These are phyloP conservation scores for Trichosurus vulpecula DNA, from an alignment of 2,797 vertebrate species.

Conservation along the genomic window DNA sequence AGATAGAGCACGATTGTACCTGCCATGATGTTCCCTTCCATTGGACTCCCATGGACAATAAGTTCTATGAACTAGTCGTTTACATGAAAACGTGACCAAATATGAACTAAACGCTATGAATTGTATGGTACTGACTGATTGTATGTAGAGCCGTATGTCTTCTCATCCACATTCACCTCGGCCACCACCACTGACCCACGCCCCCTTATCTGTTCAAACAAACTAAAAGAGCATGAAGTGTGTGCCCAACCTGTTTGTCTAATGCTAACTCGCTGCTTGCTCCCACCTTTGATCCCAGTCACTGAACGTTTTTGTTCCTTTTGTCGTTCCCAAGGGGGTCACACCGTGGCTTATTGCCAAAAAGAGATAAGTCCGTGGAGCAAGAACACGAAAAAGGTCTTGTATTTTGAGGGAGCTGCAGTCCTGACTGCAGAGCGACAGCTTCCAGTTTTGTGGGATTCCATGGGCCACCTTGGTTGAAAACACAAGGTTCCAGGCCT, in stretches of 20 bases:
- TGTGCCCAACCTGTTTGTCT: slow-evolving; percentile 87
- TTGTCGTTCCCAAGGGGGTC: slow-evolving; percentile 94
- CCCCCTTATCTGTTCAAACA: slow-evolving; percentile 79
- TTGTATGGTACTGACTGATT: slow-evolving; percentile 84
- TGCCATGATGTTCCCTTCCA: slow-evolving; percentile 82
- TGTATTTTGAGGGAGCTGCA: slow-evolving; percentile 87
- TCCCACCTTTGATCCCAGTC: slow-evolving; percentile 73
- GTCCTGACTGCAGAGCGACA: slow-evolving; percentile 84
- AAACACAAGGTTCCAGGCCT: slow-evolving; percentile 68
- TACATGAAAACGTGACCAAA: slow-evolving; percentile 88
- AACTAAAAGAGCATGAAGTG: slow-evolving; percentile 92
- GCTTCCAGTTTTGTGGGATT: slow-evolving; percentile 82
- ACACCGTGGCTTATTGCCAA: slow-evolving; percentile 99
- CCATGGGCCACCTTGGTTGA: slow-evolving; percentile 67
- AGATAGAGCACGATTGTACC: slow-evolving; percentile 77
- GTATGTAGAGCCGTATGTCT: slow-evolving; percentile 83
- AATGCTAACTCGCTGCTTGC: slow-evolving; percentile 83
- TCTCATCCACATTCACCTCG: slow-evolving; percentile 85
- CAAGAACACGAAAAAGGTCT: slow-evolving; percentile 83
- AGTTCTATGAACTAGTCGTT: slow-evolving; percentile 86
- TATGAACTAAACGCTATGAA: slow-evolving; percentile 83
- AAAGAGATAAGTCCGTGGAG: slow-evolving; percentile 85
- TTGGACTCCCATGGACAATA: slow-evolving; percentile 86
- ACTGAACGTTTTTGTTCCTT: slow-evolving; percentile 85
- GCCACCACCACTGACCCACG: slow-evolving; percentile 78